These are phyloP conservation scores for Caligus rogercresseyi DNA, from an alignment of 1,140 invertebrate species.

Conservation along the genomic window DNA sequence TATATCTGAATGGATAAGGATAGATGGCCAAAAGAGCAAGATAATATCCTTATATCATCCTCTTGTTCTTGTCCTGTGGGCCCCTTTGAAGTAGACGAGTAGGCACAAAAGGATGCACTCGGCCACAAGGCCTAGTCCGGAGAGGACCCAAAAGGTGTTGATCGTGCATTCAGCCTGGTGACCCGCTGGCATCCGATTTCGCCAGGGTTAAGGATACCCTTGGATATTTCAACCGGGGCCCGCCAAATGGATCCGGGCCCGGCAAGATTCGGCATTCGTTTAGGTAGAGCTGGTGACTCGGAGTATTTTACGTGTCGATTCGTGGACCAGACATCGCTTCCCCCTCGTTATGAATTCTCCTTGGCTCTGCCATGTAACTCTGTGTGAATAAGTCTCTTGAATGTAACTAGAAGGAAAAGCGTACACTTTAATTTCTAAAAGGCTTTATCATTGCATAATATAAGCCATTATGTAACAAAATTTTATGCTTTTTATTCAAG, in stretches of 20 bases:
- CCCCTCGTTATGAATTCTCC: background rate
- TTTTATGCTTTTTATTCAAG: no score
- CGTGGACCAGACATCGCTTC: background rate
- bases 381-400: no score
- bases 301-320: conserved; percentile 14
- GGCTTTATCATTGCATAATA: no score
- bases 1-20: no score
- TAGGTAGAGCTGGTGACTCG: conserved; percentile 20
- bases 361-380: no score
- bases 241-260: background rate
- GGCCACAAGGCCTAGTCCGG: background rate
- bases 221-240: background rate
- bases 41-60: no score
- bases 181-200: background rate
- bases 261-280: background rate
- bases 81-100: background rate
- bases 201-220: background rate
- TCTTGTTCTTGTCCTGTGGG: no score
- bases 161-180: background rate
- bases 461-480: no score
- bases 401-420: no score
- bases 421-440: no score
- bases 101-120: conserved; percentile 11
- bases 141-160: background rate
- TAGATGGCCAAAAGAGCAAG: no score